Evolutionary conservation across 30 jellyfish, hydroid and myxozoan genomes (phyloP), one percentile per base, ranked within the genome.

Genomic region (Haliclystus octoradiatus): DNA sequence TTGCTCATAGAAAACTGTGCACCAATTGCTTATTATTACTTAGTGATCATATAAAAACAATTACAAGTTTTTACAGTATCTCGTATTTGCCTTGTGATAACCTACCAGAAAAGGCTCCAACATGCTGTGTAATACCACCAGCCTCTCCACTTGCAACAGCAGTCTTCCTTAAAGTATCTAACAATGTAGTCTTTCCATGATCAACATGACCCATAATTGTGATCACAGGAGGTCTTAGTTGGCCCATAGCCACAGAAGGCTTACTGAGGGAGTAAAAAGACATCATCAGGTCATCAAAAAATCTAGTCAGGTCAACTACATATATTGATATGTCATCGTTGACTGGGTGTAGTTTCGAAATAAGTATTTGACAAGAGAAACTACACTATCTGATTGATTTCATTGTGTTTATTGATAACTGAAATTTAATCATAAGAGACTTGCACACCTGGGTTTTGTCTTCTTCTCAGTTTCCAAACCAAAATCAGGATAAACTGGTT

Each of bases 201-300:
- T 92, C 99, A 31, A 92, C 96, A 74, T 92, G 99, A 26, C 99
- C 99, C 95, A 92, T 84, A 22, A 92, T 84, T 27, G 99, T 84
- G n/a, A 92, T 94, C 66, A 92, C 94, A 29, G 99, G 99, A 26
- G 99, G 82, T 31, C 99, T n/a, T n/a, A n/a, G n/a, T n/a, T n/a
- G n/a, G n/a, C n/a, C n/a, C n/a, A n/a, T n/a, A n/a, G n/a, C n/a
- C n/a, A n/a, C n/a, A n/a, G n/a, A n/a, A n/a, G n/a, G n/a, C n/a
- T n/a, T n/a, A n/a, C n/a, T n/a, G n/a, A n/a, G n/a, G 79, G 15
- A 76, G 71, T 28, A 46, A 28, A 23, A 66, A 34, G 9, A 66
- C 35, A 66, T 31, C 19, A 64, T 9, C 9, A 19, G 27, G 14
- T 7, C 66, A 64, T 7, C 31, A 9, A 19, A 31, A 26, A 9